Conservation (phyloP, 1,140 invertebrate species). For the Triops longicaudatus region DNA sequence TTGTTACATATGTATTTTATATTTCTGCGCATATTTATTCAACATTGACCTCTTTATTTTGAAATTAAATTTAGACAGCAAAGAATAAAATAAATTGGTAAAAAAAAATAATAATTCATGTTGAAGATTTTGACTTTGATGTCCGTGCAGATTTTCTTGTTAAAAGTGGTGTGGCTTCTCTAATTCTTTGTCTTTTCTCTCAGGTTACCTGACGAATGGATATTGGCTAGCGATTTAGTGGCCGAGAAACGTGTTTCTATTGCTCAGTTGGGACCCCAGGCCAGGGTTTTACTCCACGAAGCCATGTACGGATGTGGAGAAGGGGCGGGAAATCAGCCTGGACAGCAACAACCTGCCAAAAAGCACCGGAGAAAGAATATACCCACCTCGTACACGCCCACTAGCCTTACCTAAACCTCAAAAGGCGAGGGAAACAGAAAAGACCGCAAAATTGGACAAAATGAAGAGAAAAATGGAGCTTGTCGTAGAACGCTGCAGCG, state of each 20-base stretch:
- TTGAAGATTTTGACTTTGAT: no score
- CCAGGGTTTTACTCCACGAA: background rate
- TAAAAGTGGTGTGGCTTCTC: background rate
- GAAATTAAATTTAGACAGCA: no score
- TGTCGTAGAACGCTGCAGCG: no score
- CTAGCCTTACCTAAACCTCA: background rate
- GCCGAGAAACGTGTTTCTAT: background rate
- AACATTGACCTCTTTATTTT: no score
- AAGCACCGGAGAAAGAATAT: background rate
- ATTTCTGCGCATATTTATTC: no score
- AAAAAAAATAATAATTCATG: no score
- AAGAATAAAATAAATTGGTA: no score
- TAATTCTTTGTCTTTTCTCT: slow-evolving; percentile 32
- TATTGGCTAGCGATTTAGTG: slow-evolving; percentile 46
- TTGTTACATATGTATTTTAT: no score
- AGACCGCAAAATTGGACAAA: background rate
- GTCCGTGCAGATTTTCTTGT: no score
- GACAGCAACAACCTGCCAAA: background rate
- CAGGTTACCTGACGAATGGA: slow-evolving; percentile 54
- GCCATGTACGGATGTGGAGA: background rate
- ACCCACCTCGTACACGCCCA: background rate
- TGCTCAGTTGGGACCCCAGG: background rate
- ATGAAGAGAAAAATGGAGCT: no score
- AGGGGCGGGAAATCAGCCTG: background rate
- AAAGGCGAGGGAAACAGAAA: background rate